phyloP scores from a whole-genome alignment of 2,888 invertebrate species.

The Rutpela maculata region DNA sequence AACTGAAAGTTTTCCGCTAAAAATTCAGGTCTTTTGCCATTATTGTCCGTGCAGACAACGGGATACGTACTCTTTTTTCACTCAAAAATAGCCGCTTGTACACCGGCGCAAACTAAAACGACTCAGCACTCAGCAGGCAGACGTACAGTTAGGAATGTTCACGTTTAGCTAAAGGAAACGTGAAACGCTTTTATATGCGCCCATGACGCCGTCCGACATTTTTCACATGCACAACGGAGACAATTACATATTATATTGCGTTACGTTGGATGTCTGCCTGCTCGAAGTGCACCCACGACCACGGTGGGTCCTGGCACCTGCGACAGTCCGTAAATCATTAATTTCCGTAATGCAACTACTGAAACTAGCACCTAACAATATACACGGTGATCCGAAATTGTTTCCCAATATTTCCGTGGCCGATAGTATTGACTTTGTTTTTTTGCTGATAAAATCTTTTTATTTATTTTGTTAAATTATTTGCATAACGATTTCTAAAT shows the following conservation, averaged over 20 bases:
- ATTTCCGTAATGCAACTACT: not conserved
- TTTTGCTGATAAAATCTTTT: no score
- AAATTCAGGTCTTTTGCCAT: not conserved
- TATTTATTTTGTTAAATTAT: no score
- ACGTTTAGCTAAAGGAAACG: not conserved
- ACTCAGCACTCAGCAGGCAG: not conserved
- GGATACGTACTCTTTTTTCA: not conserved
- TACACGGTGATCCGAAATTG: no score
- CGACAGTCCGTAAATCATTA: not conserved
- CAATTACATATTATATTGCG: not conserved
- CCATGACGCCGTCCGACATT: not conserved
- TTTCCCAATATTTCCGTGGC: no score
- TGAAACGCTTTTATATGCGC: slow-evolving; percentile 1
- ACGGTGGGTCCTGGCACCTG: not conserved
- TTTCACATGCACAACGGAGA: not conserved
- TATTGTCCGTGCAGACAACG: not conserved
- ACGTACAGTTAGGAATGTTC: slow-evolving; percentile 7
- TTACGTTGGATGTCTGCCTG: not conserved
- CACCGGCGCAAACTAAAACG: not conserved
- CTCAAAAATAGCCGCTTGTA: not conserved
- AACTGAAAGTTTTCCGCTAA: not conserved
- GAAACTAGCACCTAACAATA: not conserved
- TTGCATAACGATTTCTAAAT: no score
- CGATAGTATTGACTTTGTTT: no score
- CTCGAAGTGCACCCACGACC: not conserved